Base-by-base conservation (phyloP, 2,113 vertebrate genomes). In the Marmota flaviventris region DNA sequence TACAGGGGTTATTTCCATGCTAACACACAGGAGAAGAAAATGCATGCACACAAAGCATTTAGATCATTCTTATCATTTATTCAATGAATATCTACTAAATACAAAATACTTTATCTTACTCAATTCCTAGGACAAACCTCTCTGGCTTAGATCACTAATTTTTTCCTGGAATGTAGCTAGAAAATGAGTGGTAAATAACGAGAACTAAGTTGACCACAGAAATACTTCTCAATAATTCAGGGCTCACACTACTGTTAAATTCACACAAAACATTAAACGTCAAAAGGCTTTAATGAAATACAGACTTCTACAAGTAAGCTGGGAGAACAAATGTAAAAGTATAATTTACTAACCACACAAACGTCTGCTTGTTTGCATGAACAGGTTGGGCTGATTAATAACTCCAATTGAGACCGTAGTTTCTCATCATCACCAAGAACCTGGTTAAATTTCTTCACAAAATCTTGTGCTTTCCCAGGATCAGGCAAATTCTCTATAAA, bases 391-490 rank as follows among this genome's bases (percentile, higher is more conserved):
- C 99, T 99, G 98, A 99, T 99, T 93, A 99, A 98, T 87, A 99
- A 98, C 48, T 99, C 99, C 94, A 99, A 99, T 78, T 99, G 99
- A 92, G 99, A 98, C 78, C 99, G 97, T 58, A 99, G 99, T 97
- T 99, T 99, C 98, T 99, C 99, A 95, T 99, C 99, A 48, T 99
- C 99, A 77, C 99, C 99, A 18, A 99, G 99, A 98, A 99, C 99
- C 97, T 99, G 99, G 96, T 99, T 99, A 98, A 99, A 99, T 97
- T 99, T 99, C 98, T 99, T 99, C 99, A 99, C 99, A 98, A 99
- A 99, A 99, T 99, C 99, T 98, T 99, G 99, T 95, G 99, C 99
- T 98, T 99, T 99, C 78, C 99, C 99, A 94, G 99, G 99, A 92
- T 99, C 99, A 89, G 99, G 99, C 76, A 99, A 99, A 97, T 99